Evolutionary conservation across 2,888 invertebrate species (phyloP), one percentile per base, ranked within the genome.

Genomic region (Beris morrisii): DNA sequence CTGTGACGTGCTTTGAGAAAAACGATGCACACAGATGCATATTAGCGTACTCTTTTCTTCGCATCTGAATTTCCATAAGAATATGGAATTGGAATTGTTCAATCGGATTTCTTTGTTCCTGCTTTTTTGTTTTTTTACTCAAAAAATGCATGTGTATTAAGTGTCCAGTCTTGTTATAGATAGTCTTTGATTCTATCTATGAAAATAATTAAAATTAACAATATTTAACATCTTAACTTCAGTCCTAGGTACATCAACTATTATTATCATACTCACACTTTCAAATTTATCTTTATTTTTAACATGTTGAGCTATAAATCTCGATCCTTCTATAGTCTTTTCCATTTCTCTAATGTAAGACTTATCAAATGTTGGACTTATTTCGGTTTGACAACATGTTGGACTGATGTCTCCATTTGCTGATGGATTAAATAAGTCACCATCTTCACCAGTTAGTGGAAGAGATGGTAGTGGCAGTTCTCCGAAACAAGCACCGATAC

Each of bases 281-380:
- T 93, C 94, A 81, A 94, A 95, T 81, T 91, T 92, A 83, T 95
- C 95, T 83, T 94, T 93, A 84, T 95, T 95, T 82, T 89, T 91
- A 81, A 94, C 93, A 81, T 95, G 95, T 83, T 95, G 95, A 78
- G 95, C 95, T 83, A 95, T 94, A 82, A 95, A 95, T 77, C 92
- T 88, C 72, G 95, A 93, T 74, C 94, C 93, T 79, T 93, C 92
- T 81, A 94, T 89, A 75, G 95, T 93, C 82, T 93, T 93, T 82
- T 95, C 94, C 86, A 93, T 90, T 82, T 92, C 92, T 79, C 90
- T 87, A 72, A 91, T 86, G 74, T 87, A 88, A 70, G 90, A 88
- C 80, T 91, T 90, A 75, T 93, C 92, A 79, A 91, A 89, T 74
- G 91, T 90, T 71, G 92, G 91, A 81, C 91, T 91, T 65, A 84